Conservation (phyloP, 2,113 vertebrate species). For the Ptyas mucosa region DNA sequence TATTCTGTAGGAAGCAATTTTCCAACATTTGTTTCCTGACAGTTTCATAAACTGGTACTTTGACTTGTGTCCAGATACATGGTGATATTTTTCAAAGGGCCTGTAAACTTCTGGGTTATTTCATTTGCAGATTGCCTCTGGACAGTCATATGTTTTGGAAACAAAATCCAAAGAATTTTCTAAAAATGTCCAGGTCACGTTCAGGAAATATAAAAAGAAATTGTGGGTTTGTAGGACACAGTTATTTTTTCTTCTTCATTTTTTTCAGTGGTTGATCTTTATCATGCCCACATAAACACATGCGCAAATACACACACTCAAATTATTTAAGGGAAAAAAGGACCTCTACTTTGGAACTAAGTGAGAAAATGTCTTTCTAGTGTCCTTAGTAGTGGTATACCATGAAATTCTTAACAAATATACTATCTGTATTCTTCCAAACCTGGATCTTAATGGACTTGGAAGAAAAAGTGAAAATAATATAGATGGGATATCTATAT, state of each 20-base stretch:
- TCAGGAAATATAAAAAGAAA: background rate
- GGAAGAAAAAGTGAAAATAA: background rate
- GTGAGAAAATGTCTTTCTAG: background rate
- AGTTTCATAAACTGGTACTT: constrained; percentile 43
- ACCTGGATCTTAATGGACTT: background rate
- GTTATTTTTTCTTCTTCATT: constrained; percentile 20
- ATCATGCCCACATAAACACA: background rate
- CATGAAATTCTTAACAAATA: background rate
- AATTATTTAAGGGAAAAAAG: background rate
- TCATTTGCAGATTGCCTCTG: constrained; percentile 1
- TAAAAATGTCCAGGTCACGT: constrained; percentile 9
- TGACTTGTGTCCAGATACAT: constrained; percentile 54
- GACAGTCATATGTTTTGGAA: constrained; percentile 7
- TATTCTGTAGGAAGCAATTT: constrained; percentile 49
- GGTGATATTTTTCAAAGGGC: constrained; percentile 35
- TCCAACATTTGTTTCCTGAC: constrained; percentile 41
- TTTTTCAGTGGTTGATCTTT: background rate
- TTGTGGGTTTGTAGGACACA: background rate
- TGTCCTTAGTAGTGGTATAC: background rate
- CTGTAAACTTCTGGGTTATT: constrained; percentile 40
- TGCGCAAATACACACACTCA: background rate
- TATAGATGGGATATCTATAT: background rate
- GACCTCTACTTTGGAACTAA: background rate
- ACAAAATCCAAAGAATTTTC: constrained; percentile 7
- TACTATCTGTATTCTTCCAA: background rate